Evolutionary conservation across 2,888 invertebrate genomes (phyloP).

Genomic region (Xanthorhoe designata): DNA sequence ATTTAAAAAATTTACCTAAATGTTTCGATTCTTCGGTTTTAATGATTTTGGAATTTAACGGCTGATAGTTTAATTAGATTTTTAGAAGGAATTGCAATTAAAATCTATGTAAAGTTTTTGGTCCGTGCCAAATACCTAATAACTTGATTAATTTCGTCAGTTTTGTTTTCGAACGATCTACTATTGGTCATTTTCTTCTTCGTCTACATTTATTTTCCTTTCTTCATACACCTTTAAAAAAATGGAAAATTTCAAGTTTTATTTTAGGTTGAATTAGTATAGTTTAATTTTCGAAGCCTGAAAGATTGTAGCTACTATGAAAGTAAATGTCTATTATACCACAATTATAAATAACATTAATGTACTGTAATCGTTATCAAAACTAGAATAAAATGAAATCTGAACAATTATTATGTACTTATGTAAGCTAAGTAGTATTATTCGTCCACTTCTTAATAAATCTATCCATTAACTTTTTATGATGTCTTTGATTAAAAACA

Average conservation of each 20-base stretch:
- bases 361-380: constrained; percentile 54
- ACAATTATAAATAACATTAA: constrained; percentile 67
- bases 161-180: no score
- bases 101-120: no score
- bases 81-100: no score
- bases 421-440: constrained; percentile 24
- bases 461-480: neutral
- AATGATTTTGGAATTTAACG: no score
- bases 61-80: no score
- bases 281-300: constrained; percentile 53
- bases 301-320: constrained; percentile 52
- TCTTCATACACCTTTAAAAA: neutral
- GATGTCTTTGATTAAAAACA: neutral
- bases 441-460: constrained; percentile 26
- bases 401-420: constrained; percentile 48
- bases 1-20: no score
- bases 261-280: constrained; percentile 13
- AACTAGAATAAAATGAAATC: constrained; percentile 50
- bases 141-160: no score
- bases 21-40: no score
- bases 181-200: no score
- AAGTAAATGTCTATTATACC: constrained; percentile 78
- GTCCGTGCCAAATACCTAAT: no score
- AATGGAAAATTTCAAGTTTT: no score
- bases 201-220: no score